Percentiles rank a stretch among this genome's conserved stretches.
Evolutionary conservation across 2,888 invertebrate species (phyloP).

Genomic region (Parascotia fuliginaria): DNA sequence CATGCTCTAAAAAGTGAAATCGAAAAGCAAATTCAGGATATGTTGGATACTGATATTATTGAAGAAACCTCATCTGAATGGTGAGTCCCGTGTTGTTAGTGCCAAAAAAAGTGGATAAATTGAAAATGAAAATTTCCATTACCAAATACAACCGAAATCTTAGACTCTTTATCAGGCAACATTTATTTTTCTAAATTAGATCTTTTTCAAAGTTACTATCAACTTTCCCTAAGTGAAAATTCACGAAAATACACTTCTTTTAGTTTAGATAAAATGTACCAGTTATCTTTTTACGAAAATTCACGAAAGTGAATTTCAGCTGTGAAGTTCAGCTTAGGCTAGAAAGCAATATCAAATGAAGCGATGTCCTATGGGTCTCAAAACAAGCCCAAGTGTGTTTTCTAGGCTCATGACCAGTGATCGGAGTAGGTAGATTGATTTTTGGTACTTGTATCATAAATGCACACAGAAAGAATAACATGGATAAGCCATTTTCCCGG

Average conservation of each 20-base stretch:
- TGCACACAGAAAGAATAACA: too few species aligned
- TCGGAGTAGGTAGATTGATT: too few species aligned
- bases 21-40: background rate
- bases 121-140: background rate
- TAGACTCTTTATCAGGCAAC: background rate
- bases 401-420: too few species aligned
- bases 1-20: background rate
- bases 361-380: too few species aligned
- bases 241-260: background rate
- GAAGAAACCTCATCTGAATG: background rate
- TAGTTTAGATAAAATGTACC: too few species aligned
- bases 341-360: too few species aligned
- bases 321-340: background rate
- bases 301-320: background rate
- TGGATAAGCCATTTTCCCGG: too few species aligned
- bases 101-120: background rate
- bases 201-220: background rate
- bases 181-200: slow-evolving; percentile 1
- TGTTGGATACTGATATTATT: background rate
- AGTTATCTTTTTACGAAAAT: too few species aligned
- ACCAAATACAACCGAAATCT: background rate
- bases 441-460: too few species aligned
- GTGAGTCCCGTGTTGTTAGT: background rate
- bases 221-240: too few species aligned
- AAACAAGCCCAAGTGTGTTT: background rate